Evolutionary conservation across 2,888 invertebrate genomes (phyloP).

Genomic region (Ypsolopha scabrella): DNA sequence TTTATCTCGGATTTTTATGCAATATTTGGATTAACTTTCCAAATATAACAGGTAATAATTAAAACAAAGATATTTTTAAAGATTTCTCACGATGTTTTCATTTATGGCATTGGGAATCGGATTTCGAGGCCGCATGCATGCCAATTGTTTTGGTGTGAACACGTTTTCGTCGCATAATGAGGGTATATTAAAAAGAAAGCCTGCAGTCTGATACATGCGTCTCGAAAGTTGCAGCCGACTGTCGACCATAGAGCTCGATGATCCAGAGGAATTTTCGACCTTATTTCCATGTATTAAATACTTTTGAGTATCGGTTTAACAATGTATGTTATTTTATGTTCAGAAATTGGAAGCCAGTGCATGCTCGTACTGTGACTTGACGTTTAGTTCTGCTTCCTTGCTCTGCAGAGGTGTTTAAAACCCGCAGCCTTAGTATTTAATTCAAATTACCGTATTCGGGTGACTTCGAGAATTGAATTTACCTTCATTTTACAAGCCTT

Average conservation of each 20-base stretch:
- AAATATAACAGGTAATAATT: background rate
- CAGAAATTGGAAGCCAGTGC: constrained; percentile 54
- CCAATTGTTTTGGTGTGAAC: constrained; percentile 35
- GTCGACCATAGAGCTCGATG: background rate
- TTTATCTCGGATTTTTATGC: background rate
- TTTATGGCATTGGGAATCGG: constrained; percentile 25
- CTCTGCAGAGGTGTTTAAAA: constrained; percentile 1
- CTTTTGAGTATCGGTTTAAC: too few species aligned
- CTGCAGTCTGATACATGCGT: constrained; percentile 26
- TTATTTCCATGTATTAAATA: background rate
- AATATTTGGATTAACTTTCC: too few species aligned
- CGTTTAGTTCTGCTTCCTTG: constrained; percentile 50
- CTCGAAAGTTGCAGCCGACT: constrained; percentile 12
- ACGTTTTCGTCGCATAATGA: constrained; percentile 48
- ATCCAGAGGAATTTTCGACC: background rate
- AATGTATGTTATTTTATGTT: too few species aligned
- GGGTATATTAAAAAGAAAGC: constrained; percentile 38
- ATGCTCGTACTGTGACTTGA: constrained; percentile 34
- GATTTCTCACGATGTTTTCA: constrained; percentile 1
- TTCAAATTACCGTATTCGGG: too few species aligned
- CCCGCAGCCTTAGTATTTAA: too few species aligned
- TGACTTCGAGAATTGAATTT: too few species aligned
- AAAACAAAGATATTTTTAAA: background rate
- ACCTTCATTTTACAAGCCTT: too few species aligned
- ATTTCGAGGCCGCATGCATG: constrained; percentile 29